These are phyloP conservation scores for Genyomyrus donnyi DNA, from an alignment of 2,113 vertebrate species.

Conservation along the genomic window DNA sequence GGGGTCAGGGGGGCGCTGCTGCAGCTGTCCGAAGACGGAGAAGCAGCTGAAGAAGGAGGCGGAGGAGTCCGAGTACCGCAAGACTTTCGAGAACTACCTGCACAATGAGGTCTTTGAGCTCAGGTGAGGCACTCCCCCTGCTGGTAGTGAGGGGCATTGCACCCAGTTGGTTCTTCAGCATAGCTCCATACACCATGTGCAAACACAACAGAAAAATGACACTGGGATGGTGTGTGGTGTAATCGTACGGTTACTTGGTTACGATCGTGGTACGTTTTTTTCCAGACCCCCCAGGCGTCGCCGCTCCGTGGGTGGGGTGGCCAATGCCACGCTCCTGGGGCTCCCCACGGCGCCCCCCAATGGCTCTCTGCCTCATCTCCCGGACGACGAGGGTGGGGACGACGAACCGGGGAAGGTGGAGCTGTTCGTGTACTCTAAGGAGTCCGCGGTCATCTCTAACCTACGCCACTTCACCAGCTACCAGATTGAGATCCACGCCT, in stretches of 20 bases:
- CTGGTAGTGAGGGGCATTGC: neutral
- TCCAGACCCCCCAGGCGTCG: slow-evolving; percentile 70
- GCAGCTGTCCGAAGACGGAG: slow-evolving; percentile 88
- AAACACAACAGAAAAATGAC: neutral
- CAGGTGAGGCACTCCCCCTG: slow-evolving; percentile 57
- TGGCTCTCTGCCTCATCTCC: slow-evolving; percentile 35
- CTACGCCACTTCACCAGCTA: slow-evolving; percentile 90
- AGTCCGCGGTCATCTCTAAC: slow-evolving; percentile 80
- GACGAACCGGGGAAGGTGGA: slow-evolving; percentile 62
- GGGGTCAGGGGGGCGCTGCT: slow-evolving; percentile 63
- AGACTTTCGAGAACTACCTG: slow-evolving; percentile 93
- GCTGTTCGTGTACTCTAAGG: slow-evolving; percentile 69
- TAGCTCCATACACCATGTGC: neutral
- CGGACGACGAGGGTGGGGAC: slow-evolving; percentile 55
- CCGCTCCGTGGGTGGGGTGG: slow-evolving; percentile 63
- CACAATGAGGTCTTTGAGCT: slow-evolving; percentile 91
- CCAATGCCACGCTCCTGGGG: slow-evolving; percentile 56
- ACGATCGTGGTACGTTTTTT: neutral
- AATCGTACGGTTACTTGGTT: neutral
- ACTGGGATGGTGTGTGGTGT: neutral
- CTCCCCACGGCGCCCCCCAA: slow-evolving; percentile 45
- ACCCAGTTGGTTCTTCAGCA: neutral
- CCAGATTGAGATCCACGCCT: slow-evolving; percentile 91
- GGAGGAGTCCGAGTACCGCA: slow-evolving; percentile 82
- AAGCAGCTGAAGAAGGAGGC: slow-evolving; percentile 84